These are phyloP conservation scores for Micromussa lordhowensis DNA, from an alignment of 92 coral and sea anemone genomes.

Conservation along the genomic window DNA sequence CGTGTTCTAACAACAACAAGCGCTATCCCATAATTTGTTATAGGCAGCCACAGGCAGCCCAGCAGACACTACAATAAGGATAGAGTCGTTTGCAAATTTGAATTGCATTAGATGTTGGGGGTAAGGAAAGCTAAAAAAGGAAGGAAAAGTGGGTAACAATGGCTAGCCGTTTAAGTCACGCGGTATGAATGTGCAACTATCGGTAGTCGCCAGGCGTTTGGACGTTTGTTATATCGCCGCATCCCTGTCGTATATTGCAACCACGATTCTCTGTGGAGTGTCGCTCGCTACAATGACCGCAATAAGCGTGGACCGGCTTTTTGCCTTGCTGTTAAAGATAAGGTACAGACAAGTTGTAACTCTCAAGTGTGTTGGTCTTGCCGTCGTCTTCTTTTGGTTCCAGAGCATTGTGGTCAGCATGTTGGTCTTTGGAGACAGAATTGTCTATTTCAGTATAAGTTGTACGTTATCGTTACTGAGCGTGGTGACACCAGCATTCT, in stretches of 20 bases:
- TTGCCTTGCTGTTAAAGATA: conserved; percentile 21
- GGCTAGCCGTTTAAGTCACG: no score
- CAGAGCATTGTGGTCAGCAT: not conserved
- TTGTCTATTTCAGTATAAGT: not conserved
- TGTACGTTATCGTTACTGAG: not conserved
- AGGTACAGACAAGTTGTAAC: conserved; percentile 16
- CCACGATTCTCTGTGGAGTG: conserved; percentile 10
- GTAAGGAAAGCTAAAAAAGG: no score
- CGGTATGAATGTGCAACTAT: not conserved
- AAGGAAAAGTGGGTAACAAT: not conserved
- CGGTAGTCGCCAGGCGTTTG: conserved; percentile 11
- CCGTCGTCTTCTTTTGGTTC: not conserved
- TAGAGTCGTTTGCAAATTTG: no score
- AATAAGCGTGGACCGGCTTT: conserved; percentile 27
- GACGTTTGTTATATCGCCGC: not conserved
- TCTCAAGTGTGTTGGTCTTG: not conserved
- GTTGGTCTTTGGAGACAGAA: not conserved
- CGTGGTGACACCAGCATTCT: conserved; percentile 8
- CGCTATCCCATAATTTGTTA: no score
- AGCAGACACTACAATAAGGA: no score
- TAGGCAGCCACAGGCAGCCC: no score
- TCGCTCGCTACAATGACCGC: conserved; percentile 11
- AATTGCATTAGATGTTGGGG: no score
- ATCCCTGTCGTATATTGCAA: not conserved
- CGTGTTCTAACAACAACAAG: no score